Base-by-base conservation (phyloP, 2,797 vertebrate species). In the Gambelia wislizenii region DNA sequence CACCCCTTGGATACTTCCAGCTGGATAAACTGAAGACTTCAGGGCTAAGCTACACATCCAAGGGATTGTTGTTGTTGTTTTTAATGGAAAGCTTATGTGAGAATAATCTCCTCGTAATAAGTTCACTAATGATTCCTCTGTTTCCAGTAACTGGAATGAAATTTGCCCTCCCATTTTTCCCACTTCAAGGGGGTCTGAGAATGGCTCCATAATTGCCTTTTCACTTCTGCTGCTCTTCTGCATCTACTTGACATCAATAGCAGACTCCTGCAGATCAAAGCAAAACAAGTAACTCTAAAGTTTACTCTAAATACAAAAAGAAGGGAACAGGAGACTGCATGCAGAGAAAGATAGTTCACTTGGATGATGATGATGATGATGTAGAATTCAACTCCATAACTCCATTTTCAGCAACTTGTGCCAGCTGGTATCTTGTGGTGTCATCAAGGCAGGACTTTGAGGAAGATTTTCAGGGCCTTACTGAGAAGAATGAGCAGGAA, bases 71-170 rank as follows among this genome's bases (percentile, higher is more conserved):
- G n/a, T 93, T 86, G 72, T 18, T 54, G 10, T 20, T 86, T 14
- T 89, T 95, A 95, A 96, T 94, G 94, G 91, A 91, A 95, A 95
- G 88, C 88, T 90, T 94, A 93, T 96, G 94, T 94, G 92, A 47
- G 91, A 92, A 81, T 90, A 92, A 93, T 93, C 91, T 25, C 33
- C 59, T 44, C 83, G 78, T 92, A 92, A 95, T 95, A 95, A 94
- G 93, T 93, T 95, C 94, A 94, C 89, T 93, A 96, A 93, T 89
- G 91, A 95, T 91, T 94, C 85, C 89, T 91, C 61, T 12, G 85
- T 89, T 93, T 92, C 91, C 91, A 56, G 87, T 94, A 94, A 94
- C 94, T 94, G 91, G 91, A 84, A 83, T 69, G 47, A 89, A 88
- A 93, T 87, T 33, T 89, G 87, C 72, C 12, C 1, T 78, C 49